Evolutionary conservation across 2,888 invertebrate genomes (phyloP).

Genomic region (Leptopilina myrica): DNA sequence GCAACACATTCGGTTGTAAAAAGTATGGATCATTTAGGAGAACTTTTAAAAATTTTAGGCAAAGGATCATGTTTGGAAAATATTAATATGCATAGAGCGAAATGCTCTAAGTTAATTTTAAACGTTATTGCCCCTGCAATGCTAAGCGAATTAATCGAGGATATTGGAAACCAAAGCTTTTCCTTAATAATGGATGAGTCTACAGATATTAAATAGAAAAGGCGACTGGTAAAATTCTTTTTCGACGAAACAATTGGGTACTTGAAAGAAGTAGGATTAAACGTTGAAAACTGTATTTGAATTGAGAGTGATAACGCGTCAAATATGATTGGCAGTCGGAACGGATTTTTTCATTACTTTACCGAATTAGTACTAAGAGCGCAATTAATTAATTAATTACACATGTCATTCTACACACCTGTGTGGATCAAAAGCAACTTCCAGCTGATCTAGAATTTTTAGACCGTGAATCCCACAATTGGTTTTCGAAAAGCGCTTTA

Average conservation of each 20-base stretch:
- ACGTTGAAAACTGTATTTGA: slow-evolving; percentile 53
- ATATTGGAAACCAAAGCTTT: slow-evolving; percentile 52
- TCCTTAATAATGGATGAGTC: slow-evolving; percentile 57
- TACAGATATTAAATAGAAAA: slow-evolving; percentile 50
- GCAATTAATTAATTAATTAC: slow-evolving; percentile 49
- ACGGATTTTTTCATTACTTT: slow-evolving; percentile 40
- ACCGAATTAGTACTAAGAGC: slow-evolving; percentile 50
- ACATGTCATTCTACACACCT: slow-evolving; percentile 58
- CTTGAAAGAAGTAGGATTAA: slow-evolving; percentile 42
- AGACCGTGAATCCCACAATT: slow-evolving; percentile 56
- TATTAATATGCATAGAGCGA: no score
- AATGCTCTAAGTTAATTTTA: slow-evolving; percentile 56
- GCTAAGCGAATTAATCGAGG: slow-evolving; percentile 51
- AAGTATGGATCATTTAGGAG: slow-evolving; percentile 52
- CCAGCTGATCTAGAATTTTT: slow-evolving; percentile 56
- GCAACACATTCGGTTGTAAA: slow-evolving; percentile 46
- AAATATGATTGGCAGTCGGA: neutral
- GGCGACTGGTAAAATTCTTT: slow-evolving; percentile 50
- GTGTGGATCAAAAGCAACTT: slow-evolving; percentile 53
- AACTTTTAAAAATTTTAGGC: slow-evolving; percentile 41
- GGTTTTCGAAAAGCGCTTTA: slow-evolving; percentile 56
- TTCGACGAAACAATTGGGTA: slow-evolving; percentile 44
- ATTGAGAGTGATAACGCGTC: slow-evolving; percentile 47
- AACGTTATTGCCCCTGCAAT: slow-evolving; percentile 55
- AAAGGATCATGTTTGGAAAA: neutral